Percentiles rank a stretch among this genome's conserved stretches.
phyloP scores from a whole-genome alignment of 2,113 vertebrate genomes.

The Myotis davidii region DNA sequence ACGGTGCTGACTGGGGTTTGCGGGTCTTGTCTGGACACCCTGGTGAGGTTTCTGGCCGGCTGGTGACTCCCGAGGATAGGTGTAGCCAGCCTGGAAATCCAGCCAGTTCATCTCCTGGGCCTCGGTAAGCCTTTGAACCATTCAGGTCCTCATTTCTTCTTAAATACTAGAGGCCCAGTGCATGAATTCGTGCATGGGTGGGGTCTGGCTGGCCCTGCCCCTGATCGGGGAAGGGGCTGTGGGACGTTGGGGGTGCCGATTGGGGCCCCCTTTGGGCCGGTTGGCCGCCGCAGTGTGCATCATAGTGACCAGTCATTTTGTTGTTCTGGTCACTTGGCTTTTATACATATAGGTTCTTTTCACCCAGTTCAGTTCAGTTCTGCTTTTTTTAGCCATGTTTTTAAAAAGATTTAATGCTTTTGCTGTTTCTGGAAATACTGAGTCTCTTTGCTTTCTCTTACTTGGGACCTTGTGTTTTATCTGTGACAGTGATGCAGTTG shows the following conservation, averaged over 20 bases:
- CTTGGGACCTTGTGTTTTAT: conserved; percentile 14
- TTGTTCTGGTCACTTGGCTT: no score
- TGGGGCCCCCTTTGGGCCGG: no score
- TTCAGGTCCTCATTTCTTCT: neutral
- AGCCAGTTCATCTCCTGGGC: neutral
- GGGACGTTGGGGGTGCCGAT: no score
- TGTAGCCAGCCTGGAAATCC: no score
- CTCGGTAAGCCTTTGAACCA: accelerated
- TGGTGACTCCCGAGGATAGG: no score
- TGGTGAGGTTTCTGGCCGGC: neutral
- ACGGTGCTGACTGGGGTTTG: neutral
- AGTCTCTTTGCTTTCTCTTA: conserved; percentile 68
- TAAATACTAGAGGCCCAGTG: neutral
- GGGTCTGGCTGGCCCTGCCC: no score
- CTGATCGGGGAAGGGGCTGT: no score
- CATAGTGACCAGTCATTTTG: no score
- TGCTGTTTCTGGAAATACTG: conserved; percentile 37
- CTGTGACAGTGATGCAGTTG: conserved; percentile 48
- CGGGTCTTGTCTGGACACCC: neutral
- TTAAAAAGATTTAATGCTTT: conserved; percentile 59
- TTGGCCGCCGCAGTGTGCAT: no score
- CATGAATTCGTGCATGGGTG: no score
- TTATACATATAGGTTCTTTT: neutral
- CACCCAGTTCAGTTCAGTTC: neutral
- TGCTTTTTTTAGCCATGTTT: conserved; percentile 42